Evolutionary conservation across 2,888 invertebrate genomes (phyloP).

Genomic region (Seladonia tumulorum): DNA sequence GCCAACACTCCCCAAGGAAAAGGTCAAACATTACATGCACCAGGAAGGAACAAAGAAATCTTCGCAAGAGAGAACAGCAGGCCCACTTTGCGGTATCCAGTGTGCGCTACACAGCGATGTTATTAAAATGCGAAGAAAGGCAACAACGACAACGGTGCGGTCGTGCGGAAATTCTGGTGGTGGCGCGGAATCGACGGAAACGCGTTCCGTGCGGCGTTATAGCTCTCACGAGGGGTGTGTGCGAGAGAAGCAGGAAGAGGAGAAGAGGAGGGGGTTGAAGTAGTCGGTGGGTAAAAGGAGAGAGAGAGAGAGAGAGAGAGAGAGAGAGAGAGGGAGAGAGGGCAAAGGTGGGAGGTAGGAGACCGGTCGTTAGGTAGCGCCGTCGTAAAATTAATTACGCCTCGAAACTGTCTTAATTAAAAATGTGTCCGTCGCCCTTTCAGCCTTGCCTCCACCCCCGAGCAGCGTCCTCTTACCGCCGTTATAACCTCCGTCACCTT

Average conservation of each 20-base stretch:
- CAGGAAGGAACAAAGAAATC: neutral
- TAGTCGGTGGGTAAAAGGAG: slow-evolving; percentile 23
- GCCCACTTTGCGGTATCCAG: neutral
- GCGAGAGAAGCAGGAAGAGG: neutral
- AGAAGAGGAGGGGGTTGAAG: neutral
- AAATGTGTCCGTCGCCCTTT: slow-evolving; percentile 81
- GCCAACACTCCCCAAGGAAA: neutral
- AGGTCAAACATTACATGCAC: neutral
- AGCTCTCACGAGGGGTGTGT: neutral
- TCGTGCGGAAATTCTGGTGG: slow-evolving; percentile 49
- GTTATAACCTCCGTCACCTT: slow-evolving; percentile 58
- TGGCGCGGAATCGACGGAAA: slow-evolving; percentile 45
- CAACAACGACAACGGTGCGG: slow-evolving; percentile 26
- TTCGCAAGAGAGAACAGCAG: neutral
- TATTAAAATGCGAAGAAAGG: slow-evolving; percentile 50
- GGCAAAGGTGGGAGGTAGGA: slow-evolving; percentile 57
- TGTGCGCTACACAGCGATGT: slow-evolving; percentile 34
- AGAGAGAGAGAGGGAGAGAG: slow-evolving; percentile 6
- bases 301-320: slow-evolving; percentile 44
- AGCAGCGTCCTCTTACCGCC: slow-evolving; percentile 35
- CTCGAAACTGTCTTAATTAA: slow-evolving; percentile 83
- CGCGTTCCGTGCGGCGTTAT: slow-evolving; percentile 1
- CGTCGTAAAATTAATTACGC: slow-evolving; percentile 83
- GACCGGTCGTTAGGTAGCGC: slow-evolving; percentile 75
- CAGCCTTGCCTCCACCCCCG: slow-evolving; percentile 66